Evolutionary conservation across 2,797 vertebrate species (phyloP).

Genomic region (Brachyalestes nurse): DNA sequence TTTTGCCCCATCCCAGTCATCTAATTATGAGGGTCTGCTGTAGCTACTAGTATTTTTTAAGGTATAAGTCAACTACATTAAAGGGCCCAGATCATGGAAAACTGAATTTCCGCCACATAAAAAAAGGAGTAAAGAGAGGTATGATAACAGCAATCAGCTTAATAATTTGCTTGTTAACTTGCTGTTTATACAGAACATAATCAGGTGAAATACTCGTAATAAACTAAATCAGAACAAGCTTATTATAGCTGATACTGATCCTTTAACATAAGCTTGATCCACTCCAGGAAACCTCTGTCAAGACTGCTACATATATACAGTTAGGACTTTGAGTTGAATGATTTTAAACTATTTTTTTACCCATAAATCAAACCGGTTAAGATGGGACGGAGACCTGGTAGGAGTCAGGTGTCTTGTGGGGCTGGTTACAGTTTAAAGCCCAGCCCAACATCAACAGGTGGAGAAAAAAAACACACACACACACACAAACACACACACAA

Average conservation of each 20-base stretch:
- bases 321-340: too few species aligned
- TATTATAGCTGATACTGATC: not conserved
- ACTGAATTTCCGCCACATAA: too few species aligned
- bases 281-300: not conserved
- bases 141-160: too few species aligned
- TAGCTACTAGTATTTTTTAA: too few species aligned
- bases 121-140: too few species aligned
- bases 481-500: slow-evolving; percentile 26
- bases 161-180: not conserved
- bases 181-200: not conserved
- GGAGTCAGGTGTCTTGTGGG: slow-evolving; percentile 48
- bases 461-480: slow-evolving; percentile 58
- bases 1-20: not conserved
- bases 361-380: slow-evolving; percentile 17
- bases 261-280: not conserved
- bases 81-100: too few species aligned
- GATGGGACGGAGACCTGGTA: slow-evolving; percentile 39
- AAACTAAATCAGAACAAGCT: not conserved
- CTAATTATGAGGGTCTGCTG: not conserved
- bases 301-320: not conserved
- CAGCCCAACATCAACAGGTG: slow-evolving; percentile 69
- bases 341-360: too few species aligned
- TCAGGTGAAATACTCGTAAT: not conserved
- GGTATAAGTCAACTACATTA: too few species aligned
- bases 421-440: slow-evolving; percentile 18